Conservation (phyloP, 64 coral and sea anemone species). For the Montipora foliosa region DNA sequence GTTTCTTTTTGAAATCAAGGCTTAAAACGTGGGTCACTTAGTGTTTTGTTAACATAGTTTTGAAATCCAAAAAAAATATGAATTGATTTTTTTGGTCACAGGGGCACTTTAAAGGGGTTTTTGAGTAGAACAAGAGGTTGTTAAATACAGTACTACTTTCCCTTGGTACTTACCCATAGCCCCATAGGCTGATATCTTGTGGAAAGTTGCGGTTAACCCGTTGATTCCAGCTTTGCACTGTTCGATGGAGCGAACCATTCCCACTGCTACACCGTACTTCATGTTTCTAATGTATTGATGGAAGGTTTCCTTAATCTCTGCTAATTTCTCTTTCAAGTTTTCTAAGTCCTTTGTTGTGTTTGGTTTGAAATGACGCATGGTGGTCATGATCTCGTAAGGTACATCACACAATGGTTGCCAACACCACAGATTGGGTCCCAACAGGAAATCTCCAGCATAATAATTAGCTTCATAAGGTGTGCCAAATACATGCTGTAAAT, state of each 20-base stretch:
- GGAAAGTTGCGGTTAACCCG: slow-evolving; percentile 36
- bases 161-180: slow-evolving; percentile 47
- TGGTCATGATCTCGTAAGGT: slow-evolving; percentile 10
- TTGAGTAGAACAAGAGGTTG: too few species aligned
- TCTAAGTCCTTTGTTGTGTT: slow-evolving; percentile 64
- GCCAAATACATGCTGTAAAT: slow-evolving; percentile 79
- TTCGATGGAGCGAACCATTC: slow-evolving; percentile 81
- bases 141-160: neutral
- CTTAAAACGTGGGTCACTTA: too few species aligned
- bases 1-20: too few species aligned
- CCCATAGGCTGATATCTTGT: slow-evolving; percentile 58
- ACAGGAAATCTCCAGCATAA: slow-evolving; percentile 82
- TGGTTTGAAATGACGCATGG: slow-evolving; percentile 51
- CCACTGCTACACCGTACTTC: slow-evolving; percentile 56
- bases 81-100: too few species aligned
- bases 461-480: slow-evolving; percentile 78
- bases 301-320: slow-evolving; percentile 49
- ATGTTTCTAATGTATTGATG: slow-evolving; percentile 71
- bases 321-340: slow-evolving; percentile 51
- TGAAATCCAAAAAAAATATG: too few species aligned
- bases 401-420: slow-evolving; percentile 77
- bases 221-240: slow-evolving; percentile 77
- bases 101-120: too few species aligned
- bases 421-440: slow-evolving; percentile 89
- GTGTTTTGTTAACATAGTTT: too few species aligned